Base-by-base conservation (phyloP, 2,888 invertebrate genomes). In the Watsonalla binaria region DNA sequence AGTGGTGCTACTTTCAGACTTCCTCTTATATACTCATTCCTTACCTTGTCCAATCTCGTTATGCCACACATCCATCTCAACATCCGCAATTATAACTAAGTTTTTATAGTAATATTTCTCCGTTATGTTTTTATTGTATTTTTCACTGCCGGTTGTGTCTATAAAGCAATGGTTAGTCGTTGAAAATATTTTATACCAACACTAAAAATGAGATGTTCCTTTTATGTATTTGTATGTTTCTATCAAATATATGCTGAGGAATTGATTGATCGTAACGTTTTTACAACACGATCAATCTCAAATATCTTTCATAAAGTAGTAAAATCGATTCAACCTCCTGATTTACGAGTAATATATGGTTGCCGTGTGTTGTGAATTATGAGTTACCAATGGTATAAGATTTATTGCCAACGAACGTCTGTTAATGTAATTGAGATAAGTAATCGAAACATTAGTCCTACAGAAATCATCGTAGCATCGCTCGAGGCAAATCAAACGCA, bases 251-350 rank as follows among this genome's bases (percentile, higher is more conserved):
- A 54, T 61, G 53, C 63, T 62, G 46, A 51, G 55, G 42, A 39
- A 54, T 59, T 71, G 61, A 74, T 72, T 54, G 68, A 46, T 69
- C 70, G 53, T 76, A 69, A 68, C 59, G 61, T 54, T 71, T 73
- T 74, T 70, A 76, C 66, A 56, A 61, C 39, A 51, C 74, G 68
- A 74, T 78, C 73, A 65, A 54, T 57, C 59, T 58, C 48, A 64
- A 60, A 64, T 61, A 62, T 66, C 68, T 72, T 71, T 70, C 63
- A 67, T 66, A 63, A 61, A 59, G 60, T 53, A 62, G 62, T 69
- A 64, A 63, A 59, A 54, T 35, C 60, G 58, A 65, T 64, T 63
- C 56, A 60, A 54, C 49, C 51, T 56, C 72, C 68, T 65, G 65
- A 67, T 70, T 68, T 68, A 66, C 57, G 59, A 60, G 55, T 65